Base-by-base conservation (phyloP, 2,888 invertebrate species). In the Phrixothrix hirtus region DNA sequence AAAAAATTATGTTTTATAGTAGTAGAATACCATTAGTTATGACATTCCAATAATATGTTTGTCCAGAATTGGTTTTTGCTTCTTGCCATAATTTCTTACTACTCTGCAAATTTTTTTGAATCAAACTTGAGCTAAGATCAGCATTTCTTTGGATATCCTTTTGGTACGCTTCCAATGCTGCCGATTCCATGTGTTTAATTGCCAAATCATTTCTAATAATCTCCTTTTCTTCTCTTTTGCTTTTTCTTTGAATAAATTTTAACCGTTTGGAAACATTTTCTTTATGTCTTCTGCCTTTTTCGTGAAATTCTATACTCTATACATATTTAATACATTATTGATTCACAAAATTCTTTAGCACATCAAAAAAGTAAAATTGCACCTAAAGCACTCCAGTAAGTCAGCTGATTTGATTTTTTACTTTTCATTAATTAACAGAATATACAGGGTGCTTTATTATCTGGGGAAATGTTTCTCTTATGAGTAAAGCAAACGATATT, bases 231-330 rank as follows among this genome's bases (percentile, higher is more conserved):
- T 91, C 86, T 65, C 89, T 88, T 2, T 86, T 81, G 71, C 92
- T 92, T 67, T 87, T 89, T 68, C 90, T 92, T 55, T 87, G 86
- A 56, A 95, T 92, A 61, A 88, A 87, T 58, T 88, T 86, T 58
- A 97, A 84, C 55, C 88, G 86, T 69, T 90, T 90, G 50, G 88
- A 86, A 16, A 96, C 94, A 84, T 89, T 94, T 72, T 92, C 89
- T 72, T 95, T 90, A 75, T 97, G 96, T 17, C 89, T 81, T 70
- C 91, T 90, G 3, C 96, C 96, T 78, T 87, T 88, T 76, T 96
- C 96, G 73, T 97, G 96, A 70, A 95, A 95, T 58, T 94, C 89
- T 67, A 95, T 83, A 69, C 95, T 96, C 92, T 93, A 74, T 29
- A 80, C n/a, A n/a, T n/a, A n/a, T n/a, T n/a, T n/a, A n/a, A n/a